phyloP scores from a whole-genome alignment of 2,888 invertebrate species.

The Tenthredo scrophulariae region DNA sequence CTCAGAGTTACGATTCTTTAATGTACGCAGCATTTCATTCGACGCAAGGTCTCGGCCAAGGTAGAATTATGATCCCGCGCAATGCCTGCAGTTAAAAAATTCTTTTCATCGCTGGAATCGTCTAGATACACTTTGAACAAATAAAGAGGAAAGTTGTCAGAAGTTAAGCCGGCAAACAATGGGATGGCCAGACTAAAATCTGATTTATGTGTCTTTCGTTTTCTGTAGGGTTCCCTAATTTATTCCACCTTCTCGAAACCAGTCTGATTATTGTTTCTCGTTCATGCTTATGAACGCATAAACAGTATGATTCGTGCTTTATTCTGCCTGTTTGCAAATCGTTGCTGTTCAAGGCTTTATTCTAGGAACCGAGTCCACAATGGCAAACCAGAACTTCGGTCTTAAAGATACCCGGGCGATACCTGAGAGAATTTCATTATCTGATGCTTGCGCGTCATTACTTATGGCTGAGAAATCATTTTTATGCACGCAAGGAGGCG shows the following conservation, averaged over 20 bases:
- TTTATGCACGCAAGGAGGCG: constrained; percentile 37
- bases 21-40: background rate
- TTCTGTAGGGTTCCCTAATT: constrained; percentile 17
- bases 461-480: background rate
- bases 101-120: background rate
- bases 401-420: constrained; percentile 1
- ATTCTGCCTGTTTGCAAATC: background rate
- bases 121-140: background rate
- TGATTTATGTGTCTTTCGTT: background rate
- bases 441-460: constrained; percentile 2
- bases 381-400: background rate
- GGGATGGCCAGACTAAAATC: background rate
- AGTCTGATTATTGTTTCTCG: constrained; percentile 25
- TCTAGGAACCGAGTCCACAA: constrained; percentile 10
- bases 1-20: background rate
- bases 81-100: background rate
- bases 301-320: constrained; percentile 6
- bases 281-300: background rate
- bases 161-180: background rate
- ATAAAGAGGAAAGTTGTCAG: background rate
- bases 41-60: background rate
- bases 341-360: background rate
- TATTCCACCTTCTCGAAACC: constrained; percentile 20
- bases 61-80: background rate
- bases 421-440: constrained; percentile 36